phyloP scores from a whole-genome alignment of 2,797 vertebrate genomes.

The Bucorvus abyssinicus region DNA sequence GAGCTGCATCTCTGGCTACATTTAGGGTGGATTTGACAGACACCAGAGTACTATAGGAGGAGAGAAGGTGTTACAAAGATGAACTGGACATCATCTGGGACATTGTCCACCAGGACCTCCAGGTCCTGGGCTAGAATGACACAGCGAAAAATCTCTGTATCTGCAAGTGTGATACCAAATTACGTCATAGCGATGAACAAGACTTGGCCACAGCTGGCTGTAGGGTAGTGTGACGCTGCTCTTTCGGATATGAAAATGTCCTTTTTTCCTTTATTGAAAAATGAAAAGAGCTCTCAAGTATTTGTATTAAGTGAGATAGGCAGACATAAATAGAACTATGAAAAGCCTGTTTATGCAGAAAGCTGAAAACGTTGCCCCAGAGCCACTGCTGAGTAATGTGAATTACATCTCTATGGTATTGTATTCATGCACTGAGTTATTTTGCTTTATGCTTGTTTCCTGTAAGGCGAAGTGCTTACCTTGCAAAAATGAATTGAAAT shows the following conservation, averaged over 20 bases:
- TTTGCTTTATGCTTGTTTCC: background rate
- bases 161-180: background rate
- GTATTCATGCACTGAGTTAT: background rate
- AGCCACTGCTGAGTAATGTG: background rate
- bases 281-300: background rate
- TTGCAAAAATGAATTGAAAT: background rate
- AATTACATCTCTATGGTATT: background rate
- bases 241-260: background rate
- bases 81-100: fast-evolving
- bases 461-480: background rate
- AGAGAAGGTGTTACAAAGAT: background rate
- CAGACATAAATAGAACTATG: background rate
- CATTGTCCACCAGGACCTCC: too few species aligned
- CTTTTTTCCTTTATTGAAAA: background rate
- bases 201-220: background rate
- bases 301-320: background rate
- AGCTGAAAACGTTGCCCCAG: background rate
- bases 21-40: background rate
- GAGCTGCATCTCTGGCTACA: background rate
- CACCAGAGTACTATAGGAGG: too few species aligned
- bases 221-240: background rate
- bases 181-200: background rate
- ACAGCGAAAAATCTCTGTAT: background rate
- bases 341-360: background rate
- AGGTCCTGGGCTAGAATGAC: background rate